Base-by-base conservation (phyloP, 2,888 invertebrate genomes). In the Cybosia mesomella region DNA sequence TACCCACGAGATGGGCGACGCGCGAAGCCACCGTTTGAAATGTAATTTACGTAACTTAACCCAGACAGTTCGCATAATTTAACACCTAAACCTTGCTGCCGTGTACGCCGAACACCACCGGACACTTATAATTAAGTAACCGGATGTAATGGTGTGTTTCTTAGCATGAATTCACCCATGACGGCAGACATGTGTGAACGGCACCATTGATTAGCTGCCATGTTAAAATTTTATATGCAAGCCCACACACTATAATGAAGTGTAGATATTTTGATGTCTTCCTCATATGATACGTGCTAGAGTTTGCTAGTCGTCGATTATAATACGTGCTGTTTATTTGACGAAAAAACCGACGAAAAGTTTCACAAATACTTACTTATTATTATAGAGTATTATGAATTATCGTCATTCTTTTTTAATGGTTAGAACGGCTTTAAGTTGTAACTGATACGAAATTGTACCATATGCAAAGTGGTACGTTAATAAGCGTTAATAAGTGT, bases 21-120 rank as follows among this genome's bases (percentile, higher is more conserved):
- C 75, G 80, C 78, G 79, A 82, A 79, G 80, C 82, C 75, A 72
- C 75, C 68, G 74, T 72, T 82, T 80, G 77, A 81, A 77, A 83
- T 75, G 81, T 85, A 87, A 87, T 86, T 86, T 86, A 82, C 82
- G 79, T 85, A 84, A 85, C 86, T 86, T 87, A 86, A 84, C 81
- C 77, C 76, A 68, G 81, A 85, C 88, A 86, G 87, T 87, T 82
- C 80, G 81, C 81, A 82, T 82, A 87, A 88, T 87, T 90, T 87
- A 87, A 84, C 73, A 84, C 85, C 83, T 82, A 85, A 85, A 87
- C 83, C 84, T 79, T 75, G 81, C 84, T 78, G 71, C 77, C 71
- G 75, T 79, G 77, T 70, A 64, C 43, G 43, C 63, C n/a, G 54
- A 58, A 36, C 39, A 49, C 57, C 28, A 66, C 70, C 62, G 62